Percentiles rank a stretch among this genome's conserved stretches.
These are phyloP conservation scores for Ostrea denselamellosa DNA, from an alignment of 1,140 invertebrate species.

Conservation along the genomic window DNA sequence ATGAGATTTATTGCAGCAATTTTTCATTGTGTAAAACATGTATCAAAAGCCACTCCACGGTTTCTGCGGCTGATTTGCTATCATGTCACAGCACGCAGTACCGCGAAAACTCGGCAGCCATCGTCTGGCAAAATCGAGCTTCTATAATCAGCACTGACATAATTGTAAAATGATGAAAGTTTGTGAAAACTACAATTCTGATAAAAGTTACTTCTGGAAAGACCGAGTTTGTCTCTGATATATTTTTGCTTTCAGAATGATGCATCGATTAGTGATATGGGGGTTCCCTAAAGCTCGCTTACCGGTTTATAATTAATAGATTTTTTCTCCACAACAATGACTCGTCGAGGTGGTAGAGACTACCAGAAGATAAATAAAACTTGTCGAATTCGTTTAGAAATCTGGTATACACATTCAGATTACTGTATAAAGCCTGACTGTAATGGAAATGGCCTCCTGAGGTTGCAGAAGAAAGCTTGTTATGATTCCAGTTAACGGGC, in stretches of 20 bases:
- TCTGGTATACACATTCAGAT: slow-evolving; percentile 7
- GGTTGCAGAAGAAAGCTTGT: background rate
- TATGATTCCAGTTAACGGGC: background rate
- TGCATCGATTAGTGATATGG: background rate
- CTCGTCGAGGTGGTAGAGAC: background rate
- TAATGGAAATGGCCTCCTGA: background rate
- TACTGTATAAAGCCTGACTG: background rate
- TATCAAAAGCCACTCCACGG: background rate
- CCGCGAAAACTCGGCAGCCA: background rate
- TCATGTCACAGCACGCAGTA: background rate
- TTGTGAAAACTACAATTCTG: slow-evolving; percentile 28
- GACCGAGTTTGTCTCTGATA: slow-evolving; percentile 14
- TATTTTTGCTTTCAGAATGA: slow-evolving; percentile 36
- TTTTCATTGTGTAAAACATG: slow-evolving; percentile 35
- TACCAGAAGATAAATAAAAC: background rate
- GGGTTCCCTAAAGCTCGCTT: background rate
- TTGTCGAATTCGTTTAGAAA: background rate
- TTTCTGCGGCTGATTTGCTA: background rate
- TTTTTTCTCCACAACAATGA: slow-evolving; percentile 15
- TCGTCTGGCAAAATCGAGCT: background rate
- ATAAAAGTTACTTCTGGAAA: slow-evolving; percentile 15
- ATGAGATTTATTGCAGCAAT: slow-evolving; percentile 23
- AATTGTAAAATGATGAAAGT: slow-evolving; percentile 31
- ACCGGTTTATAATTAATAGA: background rate
- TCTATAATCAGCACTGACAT: slow-evolving; percentile 9